A percentile compares a stretch with the other conserved stretches of the same genome.
Evolutionary conservation across 2,113 vertebrate species (phyloP).

Genomic region (Emydura subglobosa): DNA sequence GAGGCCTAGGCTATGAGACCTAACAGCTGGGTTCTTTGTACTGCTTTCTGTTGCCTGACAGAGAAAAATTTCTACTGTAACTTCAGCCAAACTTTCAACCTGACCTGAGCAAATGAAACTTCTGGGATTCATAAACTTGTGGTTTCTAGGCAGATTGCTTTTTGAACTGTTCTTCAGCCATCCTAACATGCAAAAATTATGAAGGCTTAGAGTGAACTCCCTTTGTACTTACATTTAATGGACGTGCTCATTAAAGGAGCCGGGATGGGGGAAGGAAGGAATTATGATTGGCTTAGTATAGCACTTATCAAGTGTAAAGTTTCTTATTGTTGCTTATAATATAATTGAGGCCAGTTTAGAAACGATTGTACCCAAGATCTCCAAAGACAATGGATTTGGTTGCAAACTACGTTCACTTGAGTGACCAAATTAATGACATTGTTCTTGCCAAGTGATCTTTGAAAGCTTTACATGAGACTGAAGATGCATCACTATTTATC

Average conservation of each 20-base stretch:
- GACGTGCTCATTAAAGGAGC: slow-evolving; percentile 61
- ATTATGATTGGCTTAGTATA: slow-evolving; percentile 4
- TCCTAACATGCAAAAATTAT: slow-evolving; percentile 74
- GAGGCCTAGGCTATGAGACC: slow-evolving; percentile 92
- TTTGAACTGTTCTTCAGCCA: slow-evolving; percentile 72
- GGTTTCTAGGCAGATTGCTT: slow-evolving; percentile 82
- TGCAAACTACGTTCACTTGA: neutral
- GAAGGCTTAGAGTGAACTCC: slow-evolving; percentile 73
- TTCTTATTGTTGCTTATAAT: neutral
- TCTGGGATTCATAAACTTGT: slow-evolving; percentile 84
- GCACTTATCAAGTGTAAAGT: slow-evolving; percentile 33
- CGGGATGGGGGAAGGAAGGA: slow-evolving; percentile 10
- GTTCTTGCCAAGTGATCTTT: slow-evolving; percentile 62
- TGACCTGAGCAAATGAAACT: slow-evolving; percentile 80
- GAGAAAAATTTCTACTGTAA: slow-evolving; percentile 90
- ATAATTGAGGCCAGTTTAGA: neutral
- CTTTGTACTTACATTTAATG: slow-evolving; percentile 75
- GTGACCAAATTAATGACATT: slow-evolving; percentile 32
- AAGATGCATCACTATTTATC: slow-evolving; percentile 27
- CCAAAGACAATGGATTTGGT: slow-evolving; percentile 37
- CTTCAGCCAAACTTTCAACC: slow-evolving; percentile 87
- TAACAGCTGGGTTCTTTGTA: slow-evolving; percentile 94
- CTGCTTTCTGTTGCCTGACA: slow-evolving; percentile 94
- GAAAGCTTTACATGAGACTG: slow-evolving; percentile 9
- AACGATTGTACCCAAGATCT: neutral